Evolutionary conservation across 2,888 invertebrate genomes (phyloP), one percentile per base, ranked within the genome.

Genomic region (Serripes groenlandicus): DNA sequence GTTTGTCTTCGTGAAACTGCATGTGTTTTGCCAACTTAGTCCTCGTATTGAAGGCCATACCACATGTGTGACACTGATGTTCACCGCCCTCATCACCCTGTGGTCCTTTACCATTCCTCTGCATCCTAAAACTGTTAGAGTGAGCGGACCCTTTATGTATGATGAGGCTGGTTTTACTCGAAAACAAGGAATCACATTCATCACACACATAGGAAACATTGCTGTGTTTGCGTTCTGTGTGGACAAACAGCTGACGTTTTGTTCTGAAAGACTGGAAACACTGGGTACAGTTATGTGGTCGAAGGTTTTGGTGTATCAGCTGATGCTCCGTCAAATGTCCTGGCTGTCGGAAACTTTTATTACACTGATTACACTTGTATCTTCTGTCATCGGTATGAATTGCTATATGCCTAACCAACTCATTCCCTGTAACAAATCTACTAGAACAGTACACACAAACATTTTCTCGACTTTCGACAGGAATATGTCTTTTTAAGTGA

Each of bases 321-420:
- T 42, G 15, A 56, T 86, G 86, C 28, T 79, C 76, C 0, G 58
- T 15, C 11, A 86, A 42, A 70, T 86, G 86, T 7, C 86, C 86
- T 37, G 78, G 62, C 64, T 86, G 86, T 23, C 73, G 70, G 56
- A 86, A 86, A n/a, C 49, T 70, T 68, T 86, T 86, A 0, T 60
- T 70, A 78, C 86, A 86, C 7, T 49, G 21, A 23, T 72, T 72
- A 60, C 86, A 86, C 30, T 56, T 70, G 49, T 72, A 76, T 28
- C 75, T 69, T 26, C 81, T 52, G 52, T 86, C 83, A 21, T 71
- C 75, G 0, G 83, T 81, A 34, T 86, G 86, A n/a, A 60, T 73
- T 28, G 71, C 64, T 1, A 54, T 21, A 54, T 86, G 86, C 0
- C 86, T 35, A 34, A 30, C 42, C 28, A 80, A 54, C 49, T 86